Conservation (phyloP, 2,113 vertebrate genomes). For the Corvus hawaiiensis region DNA sequence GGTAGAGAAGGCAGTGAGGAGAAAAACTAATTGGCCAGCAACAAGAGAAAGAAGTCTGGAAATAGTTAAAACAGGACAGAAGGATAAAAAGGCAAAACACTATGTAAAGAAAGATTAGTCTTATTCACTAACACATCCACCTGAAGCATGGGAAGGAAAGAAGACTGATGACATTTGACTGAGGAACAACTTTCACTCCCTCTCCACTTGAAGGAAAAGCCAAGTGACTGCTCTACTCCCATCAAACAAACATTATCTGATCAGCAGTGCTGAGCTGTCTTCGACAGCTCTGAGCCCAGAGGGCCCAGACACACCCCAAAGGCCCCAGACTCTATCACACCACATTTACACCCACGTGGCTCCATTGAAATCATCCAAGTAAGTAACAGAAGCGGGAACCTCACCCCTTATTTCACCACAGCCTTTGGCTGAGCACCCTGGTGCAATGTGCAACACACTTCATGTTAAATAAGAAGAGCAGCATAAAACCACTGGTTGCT, state of each 20-base stretch:
- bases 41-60: background rate
- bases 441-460: background rate
- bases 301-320: rapidly evolving
- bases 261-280: background rate
- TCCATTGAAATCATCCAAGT: background rate
- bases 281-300: background rate
- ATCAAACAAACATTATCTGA: background rate
- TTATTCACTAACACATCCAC: background rate
- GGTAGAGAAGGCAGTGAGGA: background rate
- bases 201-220: background rate
- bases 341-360: background rate
- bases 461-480: background rate
- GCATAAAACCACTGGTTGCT: background rate
- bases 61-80: background rate
- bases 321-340: background rate
- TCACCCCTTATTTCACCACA: background rate
- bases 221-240: background rate
- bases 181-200: background rate
- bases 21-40: background rate
- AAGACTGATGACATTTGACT: background rate
- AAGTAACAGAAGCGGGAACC: background rate
- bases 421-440: background rate
- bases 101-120: background rate
- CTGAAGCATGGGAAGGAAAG: background rate
- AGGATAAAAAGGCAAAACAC: background rate